Conservation (phyloP, 2,888 invertebrate species). For the Branchipolynoe longqiensis region DNA sequence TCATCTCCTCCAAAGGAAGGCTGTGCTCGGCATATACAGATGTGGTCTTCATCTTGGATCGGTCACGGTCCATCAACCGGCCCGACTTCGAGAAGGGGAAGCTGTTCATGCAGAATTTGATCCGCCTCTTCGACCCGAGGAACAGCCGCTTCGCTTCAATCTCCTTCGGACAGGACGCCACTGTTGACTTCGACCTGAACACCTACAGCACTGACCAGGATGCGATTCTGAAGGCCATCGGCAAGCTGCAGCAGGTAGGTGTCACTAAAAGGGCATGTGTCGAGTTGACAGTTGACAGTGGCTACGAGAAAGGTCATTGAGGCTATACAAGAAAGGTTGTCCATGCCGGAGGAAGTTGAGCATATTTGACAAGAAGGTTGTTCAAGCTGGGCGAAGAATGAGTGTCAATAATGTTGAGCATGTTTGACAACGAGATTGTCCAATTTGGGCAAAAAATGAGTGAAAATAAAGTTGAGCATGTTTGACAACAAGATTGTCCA, state of each 20-base stretch:
- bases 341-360: too few species aligned
- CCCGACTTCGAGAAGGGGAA: slow-evolving; percentile 43
- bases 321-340: too few species aligned
- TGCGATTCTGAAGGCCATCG: background rate
- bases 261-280: too few species aligned
- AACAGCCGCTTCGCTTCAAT: background rate
- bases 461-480: too few species aligned
- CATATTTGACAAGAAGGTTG: too few species aligned
- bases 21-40: background rate
- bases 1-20: too few species aligned
- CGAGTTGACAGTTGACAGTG: background rate
- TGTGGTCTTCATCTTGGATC: slow-evolving; percentile 35
- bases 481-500: too few species aligned
- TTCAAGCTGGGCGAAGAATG: too few species aligned
- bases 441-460: too few species aligned
- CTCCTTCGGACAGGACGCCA: background rate
- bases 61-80: slow-evolving; percentile 30
- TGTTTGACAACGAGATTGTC: too few species aligned
- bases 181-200: background rate
- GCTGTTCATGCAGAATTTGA: slow-evolving; percentile 14
- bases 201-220: background rate
- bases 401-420: too few species aligned
- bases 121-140: background rate
- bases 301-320: too few species aligned
- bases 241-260: background rate